phyloP scores from a whole-genome alignment of 1,140 invertebrate genomes.

The Reticulitermes speratus region DNA sequence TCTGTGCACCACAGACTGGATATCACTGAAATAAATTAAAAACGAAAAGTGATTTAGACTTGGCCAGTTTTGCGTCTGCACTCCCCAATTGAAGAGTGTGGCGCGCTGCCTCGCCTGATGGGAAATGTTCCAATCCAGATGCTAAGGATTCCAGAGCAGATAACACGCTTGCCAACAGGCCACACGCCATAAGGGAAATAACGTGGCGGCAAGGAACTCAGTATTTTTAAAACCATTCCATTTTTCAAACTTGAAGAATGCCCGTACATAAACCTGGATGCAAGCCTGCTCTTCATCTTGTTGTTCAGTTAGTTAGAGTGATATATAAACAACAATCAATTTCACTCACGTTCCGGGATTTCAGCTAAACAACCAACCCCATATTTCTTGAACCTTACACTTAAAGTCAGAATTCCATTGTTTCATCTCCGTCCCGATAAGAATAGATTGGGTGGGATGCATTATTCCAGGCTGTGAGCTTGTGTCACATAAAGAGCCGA shows the following conservation, averaged over 20 bases:
- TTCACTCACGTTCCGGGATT: background rate
- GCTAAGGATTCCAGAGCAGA: background rate
- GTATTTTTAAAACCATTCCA: conserved; percentile 7
- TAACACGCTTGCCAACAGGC: background rate
- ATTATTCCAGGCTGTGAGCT: too few relatives aligned
- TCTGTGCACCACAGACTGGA: too few relatives aligned
- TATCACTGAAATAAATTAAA: too few relatives aligned
- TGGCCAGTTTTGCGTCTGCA: too few relatives aligned
- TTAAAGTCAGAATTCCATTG: background rate
- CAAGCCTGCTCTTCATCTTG: background rate
- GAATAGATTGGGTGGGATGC: background rate
- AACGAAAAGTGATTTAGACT: too few relatives aligned
- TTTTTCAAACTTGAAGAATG: conserved; percentile 13
- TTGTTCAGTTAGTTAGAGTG: background rate
- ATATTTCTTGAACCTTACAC: too few relatives aligned
- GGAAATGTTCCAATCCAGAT: too few relatives aligned
- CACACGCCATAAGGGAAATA: background rate
- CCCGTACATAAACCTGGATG: background rate
- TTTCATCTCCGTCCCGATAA: background rate
- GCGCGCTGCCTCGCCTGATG: too few relatives aligned
- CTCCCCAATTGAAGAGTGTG: too few relatives aligned
- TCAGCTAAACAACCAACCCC: too few relatives aligned
- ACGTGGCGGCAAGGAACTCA: conserved; percentile 2
- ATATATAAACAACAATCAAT: background rate
- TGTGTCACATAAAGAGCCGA: too few relatives aligned